Conservation (phyloP, 2,113 vertebrate genomes). For the Ceuthmochares aereus region DNA sequence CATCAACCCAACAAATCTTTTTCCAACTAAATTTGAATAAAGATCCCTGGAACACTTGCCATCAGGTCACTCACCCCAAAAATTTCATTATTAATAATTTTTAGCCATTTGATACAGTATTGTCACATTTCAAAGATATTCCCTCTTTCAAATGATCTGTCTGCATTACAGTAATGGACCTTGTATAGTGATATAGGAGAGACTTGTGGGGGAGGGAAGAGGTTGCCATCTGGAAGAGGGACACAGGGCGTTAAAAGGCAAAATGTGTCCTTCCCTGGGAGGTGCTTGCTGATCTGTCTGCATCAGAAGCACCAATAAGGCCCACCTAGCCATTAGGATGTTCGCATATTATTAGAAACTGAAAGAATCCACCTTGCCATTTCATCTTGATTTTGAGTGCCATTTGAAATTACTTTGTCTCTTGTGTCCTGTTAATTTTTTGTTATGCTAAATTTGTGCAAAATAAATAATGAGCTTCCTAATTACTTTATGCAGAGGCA, state of each 20-base stretch:
- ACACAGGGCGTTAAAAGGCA: background rate
- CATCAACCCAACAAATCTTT: background rate
- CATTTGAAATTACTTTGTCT: conserved; percentile 65
- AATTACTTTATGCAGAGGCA: conserved; percentile 74
- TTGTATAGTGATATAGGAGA: background rate
- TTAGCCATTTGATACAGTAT: background rate
- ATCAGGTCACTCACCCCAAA: background rate
- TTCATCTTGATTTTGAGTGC: conserved; percentile 71
- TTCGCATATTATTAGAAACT: background rate
- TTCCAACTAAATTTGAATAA: background rate
- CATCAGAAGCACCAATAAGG: accelerated
- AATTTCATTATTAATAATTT: background rate
- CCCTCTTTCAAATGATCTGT: background rate
- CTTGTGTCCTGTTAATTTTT: conserved; percentile 73
- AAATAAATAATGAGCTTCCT: conserved; percentile 79
- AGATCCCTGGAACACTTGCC: accelerated
- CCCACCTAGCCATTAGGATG: background rate
- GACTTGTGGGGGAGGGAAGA: background rate
- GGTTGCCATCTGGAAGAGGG: background rate
- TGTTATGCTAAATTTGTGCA: conserved; percentile 75
- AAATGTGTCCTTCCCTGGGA: background rate
- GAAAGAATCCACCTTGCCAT: conserved; percentile 43
- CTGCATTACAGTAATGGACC: background rate
- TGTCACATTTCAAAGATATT: background rate
- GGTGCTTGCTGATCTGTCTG: background rate